Evolutionary conservation across 2,113 vertebrate genomes (phyloP).

Genomic region (Alouatta palliata): DNA sequence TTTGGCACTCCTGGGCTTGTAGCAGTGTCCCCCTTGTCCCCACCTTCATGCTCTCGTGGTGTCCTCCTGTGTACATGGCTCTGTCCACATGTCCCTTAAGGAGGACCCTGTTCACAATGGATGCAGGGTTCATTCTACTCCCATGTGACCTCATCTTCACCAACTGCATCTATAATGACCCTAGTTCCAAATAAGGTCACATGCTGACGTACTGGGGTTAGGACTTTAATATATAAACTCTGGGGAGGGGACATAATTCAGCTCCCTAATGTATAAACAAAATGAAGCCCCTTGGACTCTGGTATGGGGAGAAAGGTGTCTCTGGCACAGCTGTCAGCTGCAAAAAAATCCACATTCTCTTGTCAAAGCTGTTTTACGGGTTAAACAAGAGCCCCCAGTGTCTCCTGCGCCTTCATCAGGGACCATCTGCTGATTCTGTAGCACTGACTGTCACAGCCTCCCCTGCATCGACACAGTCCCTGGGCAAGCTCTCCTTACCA

Average conservation of each 20-base stretch:
- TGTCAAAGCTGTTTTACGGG: background rate
- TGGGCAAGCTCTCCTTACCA: rapidly evolving
- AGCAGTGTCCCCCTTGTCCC: background rate
- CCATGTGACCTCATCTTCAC: background rate
- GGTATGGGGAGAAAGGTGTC: background rate
- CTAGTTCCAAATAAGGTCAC: background rate
- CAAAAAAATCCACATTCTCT: too few relatives aligned
- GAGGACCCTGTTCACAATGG: background rate
- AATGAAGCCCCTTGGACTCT: background rate
- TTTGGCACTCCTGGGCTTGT: background rate
- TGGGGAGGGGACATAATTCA: background rate
- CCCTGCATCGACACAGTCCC: too few relatives aligned
- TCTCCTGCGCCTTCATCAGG: background rate
- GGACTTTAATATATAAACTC: too few relatives aligned
- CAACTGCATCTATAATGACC: background rate
- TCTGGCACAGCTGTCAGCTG: background rate
- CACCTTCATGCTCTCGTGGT: rapidly evolving
- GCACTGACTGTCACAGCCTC: rapidly evolving
- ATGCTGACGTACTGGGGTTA: too few relatives aligned
- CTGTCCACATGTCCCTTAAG: background rate
- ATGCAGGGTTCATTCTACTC: background rate
- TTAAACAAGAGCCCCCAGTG: too few relatives aligned
- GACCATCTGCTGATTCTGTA: rapidly evolving
- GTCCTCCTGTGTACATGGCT: background rate
- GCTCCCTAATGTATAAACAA: background rate